phyloP scores from a whole-genome alignment of 1,140 invertebrate genomes.

The Drosophila sucinea region DNA sequence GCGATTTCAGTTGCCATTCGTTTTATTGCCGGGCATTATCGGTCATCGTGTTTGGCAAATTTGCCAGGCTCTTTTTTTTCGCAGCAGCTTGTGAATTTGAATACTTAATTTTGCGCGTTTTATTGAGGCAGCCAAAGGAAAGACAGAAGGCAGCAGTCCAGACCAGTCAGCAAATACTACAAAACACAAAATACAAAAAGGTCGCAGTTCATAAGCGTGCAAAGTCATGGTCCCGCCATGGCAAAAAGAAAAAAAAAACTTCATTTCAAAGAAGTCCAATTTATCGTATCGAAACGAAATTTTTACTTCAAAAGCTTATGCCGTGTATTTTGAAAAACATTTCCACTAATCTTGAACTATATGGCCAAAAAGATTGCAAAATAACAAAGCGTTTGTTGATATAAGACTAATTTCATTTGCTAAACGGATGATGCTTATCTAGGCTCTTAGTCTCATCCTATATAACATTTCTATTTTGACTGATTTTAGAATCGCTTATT shows the following conservation, averaged over 20 bases:
- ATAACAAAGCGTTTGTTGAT: background rate
- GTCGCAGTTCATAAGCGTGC: slow-evolving; percentile 64
- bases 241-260: background rate
- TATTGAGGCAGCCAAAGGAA: slow-evolving; percentile 24
- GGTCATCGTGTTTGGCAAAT: slow-evolving; percentile 33
- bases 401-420: background rate
- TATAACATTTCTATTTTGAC: no score
- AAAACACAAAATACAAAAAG: slow-evolving; percentile 44
- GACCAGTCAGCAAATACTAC: slow-evolving; percentile 19
- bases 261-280: background rate
- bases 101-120: slow-evolving; percentile 64
- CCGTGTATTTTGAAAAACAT: background rate
- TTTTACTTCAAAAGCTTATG: background rate
- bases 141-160: background rate
- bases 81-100: slow-evolving; percentile 68
- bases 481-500: no score
- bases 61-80: slow-evolving; percentile 33
- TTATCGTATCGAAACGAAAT: background rate
- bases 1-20: slow-evolving; percentile 75
- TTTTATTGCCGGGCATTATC: slow-evolving; percentile 77
- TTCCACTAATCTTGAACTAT: no score
- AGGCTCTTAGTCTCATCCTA: no score
- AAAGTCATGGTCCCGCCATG: slow-evolving; percentile 15
- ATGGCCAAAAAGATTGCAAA: background rate
- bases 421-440: no score